Percentiles rank a stretch among this genome's conserved stretches.
Evolutionary conservation across 2,888 invertebrate species (phyloP).

Genomic region (Aphidius colemani): DNA sequence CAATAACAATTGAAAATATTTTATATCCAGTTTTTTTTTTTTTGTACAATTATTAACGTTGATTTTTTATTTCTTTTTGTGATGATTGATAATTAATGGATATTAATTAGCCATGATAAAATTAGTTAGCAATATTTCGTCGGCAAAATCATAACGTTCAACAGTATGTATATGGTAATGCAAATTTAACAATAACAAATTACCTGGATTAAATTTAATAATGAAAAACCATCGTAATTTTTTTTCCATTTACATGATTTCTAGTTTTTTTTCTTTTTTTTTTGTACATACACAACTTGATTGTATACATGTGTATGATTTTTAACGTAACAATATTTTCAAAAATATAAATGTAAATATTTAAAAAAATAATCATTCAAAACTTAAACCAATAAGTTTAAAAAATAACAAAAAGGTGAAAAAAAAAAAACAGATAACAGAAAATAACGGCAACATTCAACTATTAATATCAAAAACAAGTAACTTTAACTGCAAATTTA

Average conservation of each 20-base stretch:
- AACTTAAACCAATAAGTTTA: background rate
- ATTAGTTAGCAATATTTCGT: no score
- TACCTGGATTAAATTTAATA: background rate
- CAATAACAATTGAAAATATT: constrained; percentile 21
- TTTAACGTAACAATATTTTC: background rate
- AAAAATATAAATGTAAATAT: no score
- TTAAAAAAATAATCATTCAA: constrained; percentile 1
- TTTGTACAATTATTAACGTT: no score
- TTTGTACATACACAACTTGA: no score
- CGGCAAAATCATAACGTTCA: constrained; percentile 19
- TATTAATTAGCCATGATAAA: no score
- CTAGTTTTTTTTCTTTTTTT: no score
- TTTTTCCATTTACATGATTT: background rate
- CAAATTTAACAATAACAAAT: constrained; percentile 5
- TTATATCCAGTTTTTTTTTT: no score
- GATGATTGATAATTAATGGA: no score
- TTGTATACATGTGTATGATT: background rate
- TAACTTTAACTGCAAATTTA: constrained; percentile 13
- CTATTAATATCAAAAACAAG: constrained; percentile 14
- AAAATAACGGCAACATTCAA: constrained; percentile 20
- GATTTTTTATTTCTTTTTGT: no score
- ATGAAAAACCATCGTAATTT: background rate
- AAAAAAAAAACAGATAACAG: no score
- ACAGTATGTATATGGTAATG: constrained; percentile 22
- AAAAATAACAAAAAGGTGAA: constrained; percentile 18